Percentiles rank a stretch among this genome's conserved stretches.
Conservation (phyloP, 2,113 vertebrate genomes). For the Halcyon senegalensis region DNA sequence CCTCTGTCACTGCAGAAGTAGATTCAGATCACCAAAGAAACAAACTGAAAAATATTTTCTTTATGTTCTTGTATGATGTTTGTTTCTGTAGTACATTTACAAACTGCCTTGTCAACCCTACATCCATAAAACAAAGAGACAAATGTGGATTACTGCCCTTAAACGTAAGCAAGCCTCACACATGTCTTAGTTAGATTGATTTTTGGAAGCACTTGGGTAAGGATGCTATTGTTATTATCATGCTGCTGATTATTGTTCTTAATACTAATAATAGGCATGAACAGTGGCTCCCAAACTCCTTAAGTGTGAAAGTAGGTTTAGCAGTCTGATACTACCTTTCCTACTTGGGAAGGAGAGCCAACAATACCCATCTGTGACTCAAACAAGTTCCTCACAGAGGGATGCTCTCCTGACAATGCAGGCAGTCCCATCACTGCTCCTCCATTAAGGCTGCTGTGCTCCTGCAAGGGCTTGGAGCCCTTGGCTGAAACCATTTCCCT, state of each 20-base stretch:
- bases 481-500: not conserved
- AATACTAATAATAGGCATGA: not conserved
- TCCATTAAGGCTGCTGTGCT: not conserved
- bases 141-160: not conserved
- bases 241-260: not conserved
- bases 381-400: not conserved
- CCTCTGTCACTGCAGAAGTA: not conserved
- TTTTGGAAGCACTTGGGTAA: not conserved
- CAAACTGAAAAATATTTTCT: not conserved
- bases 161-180: not conserved
- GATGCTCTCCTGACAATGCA: not conserved
- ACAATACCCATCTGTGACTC: not conserved
- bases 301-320: not conserved
- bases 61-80: not conserved
- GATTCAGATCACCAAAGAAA: not conserved
- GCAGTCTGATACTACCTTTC: not conserved
- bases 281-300: not conserved
- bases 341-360: not conserved
- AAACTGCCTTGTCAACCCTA: not conserved
- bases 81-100: not conserved
- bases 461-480: not conserved
- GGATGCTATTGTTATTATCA: not conserved
- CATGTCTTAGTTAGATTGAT: not conserved
- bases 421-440: not conserved
- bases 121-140: not conserved